Base-by-base conservation (phyloP, 2,888 invertebrate genomes). In the Apamea epomidion region DNA sequence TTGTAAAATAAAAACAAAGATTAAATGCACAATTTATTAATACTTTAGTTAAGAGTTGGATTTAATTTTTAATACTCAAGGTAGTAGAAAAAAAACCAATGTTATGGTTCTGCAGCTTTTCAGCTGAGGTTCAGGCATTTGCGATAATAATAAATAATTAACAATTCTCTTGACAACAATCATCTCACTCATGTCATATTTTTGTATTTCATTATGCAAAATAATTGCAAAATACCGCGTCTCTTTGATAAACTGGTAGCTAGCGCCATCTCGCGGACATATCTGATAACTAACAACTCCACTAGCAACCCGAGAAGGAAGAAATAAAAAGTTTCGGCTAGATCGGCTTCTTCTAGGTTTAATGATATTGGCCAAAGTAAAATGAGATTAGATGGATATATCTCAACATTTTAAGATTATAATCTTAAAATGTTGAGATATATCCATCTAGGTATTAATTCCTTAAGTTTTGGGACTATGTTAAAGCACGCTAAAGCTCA, bases 211-310 rank as follows among this genome's bases (percentile, higher is more conserved):
- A 32, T 5, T 29, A 10, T 0, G 18, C 25, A 18, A 25, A 67
- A n/a, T 58, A 21, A 2, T 10, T 10, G 25, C 25, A 25, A 29
- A 45, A 32, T 45, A 32, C 10, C 7, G 6, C 5, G 0, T 18
- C 4, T 48, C 6, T 25, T 54, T 42, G 16, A 32, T 42, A 67
- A n/a, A 54, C 42, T 16, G 29, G 18, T 65, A 14, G 48, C 37
- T 7, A 75, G 4, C 25, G 74, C 58, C 83, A 83, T 83, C 83
- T 80, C 29, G 60, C 62, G 74, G 37, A 4, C 1, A 25, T 25
- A 32, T 7, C 7, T 37, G 0, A 16, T 69, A 64, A 82, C 68
- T 68, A 54, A 25, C 21, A 64, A 12, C 64, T n/a, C 2, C 10
- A 68, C 14, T 2, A 42, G 37, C 25, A 51, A 60, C n/a, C 14